Conservation (phyloP, 2,113 vertebrate genomes). For the Pyxicephalus adspersus region DNA sequence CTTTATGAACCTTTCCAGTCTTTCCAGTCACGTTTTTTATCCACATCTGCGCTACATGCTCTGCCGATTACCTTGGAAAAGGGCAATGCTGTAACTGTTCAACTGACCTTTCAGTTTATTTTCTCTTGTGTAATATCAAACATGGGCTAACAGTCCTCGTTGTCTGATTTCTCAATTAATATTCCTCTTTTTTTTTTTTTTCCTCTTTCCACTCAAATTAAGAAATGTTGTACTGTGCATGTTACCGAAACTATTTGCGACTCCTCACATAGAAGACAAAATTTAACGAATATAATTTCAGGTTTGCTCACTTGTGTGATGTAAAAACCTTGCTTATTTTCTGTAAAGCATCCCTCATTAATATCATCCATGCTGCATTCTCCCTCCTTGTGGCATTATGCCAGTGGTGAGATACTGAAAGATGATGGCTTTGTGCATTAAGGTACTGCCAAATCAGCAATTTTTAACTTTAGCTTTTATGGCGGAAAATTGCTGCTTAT, state of each 20-base stretch:
- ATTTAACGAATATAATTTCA: conserved; percentile 19
- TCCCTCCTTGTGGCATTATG: too few species aligned
- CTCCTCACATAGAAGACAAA: neutral
- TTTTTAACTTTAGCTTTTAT: too few species aligned
- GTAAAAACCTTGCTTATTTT: neutral
- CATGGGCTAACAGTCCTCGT: conserved; percentile 74
- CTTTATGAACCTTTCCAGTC: conserved; percentile 71
- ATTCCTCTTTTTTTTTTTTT: conserved; percentile 15
- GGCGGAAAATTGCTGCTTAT: too few species aligned
- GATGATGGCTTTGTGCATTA: too few species aligned
- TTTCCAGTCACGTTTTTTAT: conserved; percentile 74
- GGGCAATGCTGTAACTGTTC: conserved; percentile 82
- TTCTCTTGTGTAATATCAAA: conserved; percentile 85
- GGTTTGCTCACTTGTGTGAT: neutral
- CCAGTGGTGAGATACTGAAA: too few species aligned
- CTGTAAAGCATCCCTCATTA: neutral
- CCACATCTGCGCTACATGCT: conserved; percentile 78
- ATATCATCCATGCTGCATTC: too few species aligned
- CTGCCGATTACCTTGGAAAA: conserved; percentile 83
- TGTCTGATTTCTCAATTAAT: conserved; percentile 63
- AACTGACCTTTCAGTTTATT: conserved; percentile 83
- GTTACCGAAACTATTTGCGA: conserved; percentile 21
- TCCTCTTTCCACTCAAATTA: conserved; percentile 38
- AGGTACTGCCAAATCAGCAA: too few species aligned
- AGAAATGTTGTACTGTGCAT: conserved; percentile 52